Conservation (phyloP, 2,888 invertebrate species). For the Myathropa florea region DNA sequence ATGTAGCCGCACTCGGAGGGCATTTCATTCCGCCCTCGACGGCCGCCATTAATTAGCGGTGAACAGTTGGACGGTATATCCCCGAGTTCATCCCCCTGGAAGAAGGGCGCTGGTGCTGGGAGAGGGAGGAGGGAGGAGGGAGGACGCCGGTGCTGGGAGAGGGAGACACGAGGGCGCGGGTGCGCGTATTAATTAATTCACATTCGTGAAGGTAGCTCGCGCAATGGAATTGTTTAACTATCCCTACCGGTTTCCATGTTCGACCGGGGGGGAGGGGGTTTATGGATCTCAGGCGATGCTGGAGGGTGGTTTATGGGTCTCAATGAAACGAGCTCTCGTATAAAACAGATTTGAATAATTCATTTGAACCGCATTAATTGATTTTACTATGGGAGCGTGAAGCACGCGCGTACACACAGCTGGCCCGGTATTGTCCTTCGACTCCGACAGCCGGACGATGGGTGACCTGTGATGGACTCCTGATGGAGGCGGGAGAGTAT, state of each 20-base stretch:
- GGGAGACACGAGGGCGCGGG: too few species aligned
- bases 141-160: too few species aligned
- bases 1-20: neutral
- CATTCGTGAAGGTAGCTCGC: neutral
- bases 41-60: slow-evolving; percentile 13
- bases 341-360: slow-evolving; percentile 43
- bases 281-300: neutral
- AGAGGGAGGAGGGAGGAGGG: too few species aligned
- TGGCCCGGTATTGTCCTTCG: neutral
- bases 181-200: neutral
- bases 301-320: neutral
- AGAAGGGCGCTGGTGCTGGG: too few species aligned
- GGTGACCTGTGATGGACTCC: too few species aligned
- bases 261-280: too few species aligned
- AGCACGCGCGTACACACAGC: neutral
- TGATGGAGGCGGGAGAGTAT: too few species aligned
- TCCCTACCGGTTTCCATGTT: neutral
- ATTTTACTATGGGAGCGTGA: neutral
- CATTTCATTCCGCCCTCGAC: neutral
- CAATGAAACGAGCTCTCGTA: neutral
- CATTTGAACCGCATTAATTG: slow-evolving; percentile 35
- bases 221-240: neutral
- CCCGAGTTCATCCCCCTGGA: too few species aligned
- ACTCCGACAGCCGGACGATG: neutral
- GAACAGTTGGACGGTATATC: neutral